Conservation (phyloP, 1,140 invertebrate genomes). For the Akabosia matsudoensis region DNA sequence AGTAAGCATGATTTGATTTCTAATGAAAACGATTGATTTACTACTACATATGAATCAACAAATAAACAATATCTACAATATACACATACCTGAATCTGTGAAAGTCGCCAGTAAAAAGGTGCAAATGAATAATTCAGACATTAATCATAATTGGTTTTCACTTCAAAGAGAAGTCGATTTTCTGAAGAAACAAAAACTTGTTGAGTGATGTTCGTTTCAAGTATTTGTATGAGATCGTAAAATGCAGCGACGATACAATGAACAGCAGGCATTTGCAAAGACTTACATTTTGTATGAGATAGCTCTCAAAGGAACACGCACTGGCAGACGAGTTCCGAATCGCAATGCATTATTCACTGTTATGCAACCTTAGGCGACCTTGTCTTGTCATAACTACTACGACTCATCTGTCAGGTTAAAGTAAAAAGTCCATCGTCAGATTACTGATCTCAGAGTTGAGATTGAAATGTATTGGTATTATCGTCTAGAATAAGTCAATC, state of each 20-base stretch:
- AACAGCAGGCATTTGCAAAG: not conserved
- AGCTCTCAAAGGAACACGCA: not conserved
- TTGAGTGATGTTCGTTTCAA: not conserved
- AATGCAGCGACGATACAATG: not conserved
- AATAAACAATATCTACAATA: too few species aligned
- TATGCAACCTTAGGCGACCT: constrained; percentile 19
- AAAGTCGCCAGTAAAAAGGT: not conserved
- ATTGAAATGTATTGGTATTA: not conserved
- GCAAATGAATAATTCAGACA: not conserved
- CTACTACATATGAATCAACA: too few species aligned
- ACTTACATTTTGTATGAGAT: too few species aligned
- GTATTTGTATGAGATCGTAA: not conserved
- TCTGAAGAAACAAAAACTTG: not conserved
- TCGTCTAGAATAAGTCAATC: too few species aligned
- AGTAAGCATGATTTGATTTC: too few species aligned
- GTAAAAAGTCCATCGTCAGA: not conserved
- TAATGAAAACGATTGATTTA: too few species aligned
- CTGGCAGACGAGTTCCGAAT: not conserved
- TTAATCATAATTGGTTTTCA: not conserved
- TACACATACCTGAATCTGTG: too few species aligned
- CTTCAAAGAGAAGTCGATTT: too few species aligned
- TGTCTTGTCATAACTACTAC: not conserved
- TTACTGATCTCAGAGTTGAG: too few species aligned
- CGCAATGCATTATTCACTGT: constrained; percentile 16
- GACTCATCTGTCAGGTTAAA: not conserved